phyloP scores from a whole-genome alignment of 2,888 invertebrate species.

The Serrognathus titanus region DNA sequence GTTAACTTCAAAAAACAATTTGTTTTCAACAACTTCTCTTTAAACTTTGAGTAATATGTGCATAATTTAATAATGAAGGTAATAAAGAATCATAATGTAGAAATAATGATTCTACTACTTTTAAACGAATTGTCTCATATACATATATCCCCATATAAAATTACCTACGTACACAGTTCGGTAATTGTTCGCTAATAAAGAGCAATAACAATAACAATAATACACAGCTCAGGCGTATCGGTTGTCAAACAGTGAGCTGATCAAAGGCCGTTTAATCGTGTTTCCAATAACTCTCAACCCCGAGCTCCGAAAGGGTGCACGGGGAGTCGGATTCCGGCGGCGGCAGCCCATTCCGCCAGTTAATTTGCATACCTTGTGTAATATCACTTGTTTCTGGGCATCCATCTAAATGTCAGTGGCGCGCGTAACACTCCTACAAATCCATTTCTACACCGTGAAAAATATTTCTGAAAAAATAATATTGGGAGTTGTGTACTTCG shows the following conservation, averaged over 20 bases:
- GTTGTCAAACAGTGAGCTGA: constrained; percentile 33
- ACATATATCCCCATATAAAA: constrained; percentile 10
- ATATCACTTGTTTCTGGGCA: constrained; percentile 31
- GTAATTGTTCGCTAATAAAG: constrained; percentile 25
- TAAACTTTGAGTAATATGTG: too few relatives aligned
- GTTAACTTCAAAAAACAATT: too few relatives aligned
- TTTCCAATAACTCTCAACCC: constrained; percentile 30
- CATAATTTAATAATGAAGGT: too few relatives aligned
- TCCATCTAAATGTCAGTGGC: constrained; percentile 5
- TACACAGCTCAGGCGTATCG: constrained; percentile 30
- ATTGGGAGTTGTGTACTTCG: too few relatives aligned
- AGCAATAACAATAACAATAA: constrained; percentile 27
- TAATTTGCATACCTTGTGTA: constrained; percentile 38
- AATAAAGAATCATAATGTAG: too few relatives aligned
- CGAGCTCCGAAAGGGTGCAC: constrained; percentile 21
- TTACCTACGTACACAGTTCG: constrained; percentile 8
- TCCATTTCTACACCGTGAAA: too few relatives aligned
- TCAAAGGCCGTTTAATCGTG: constrained; percentile 34
- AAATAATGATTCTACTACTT: not conserved
- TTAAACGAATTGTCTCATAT: constrained; percentile 5
- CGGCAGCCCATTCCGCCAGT: constrained; percentile 31
- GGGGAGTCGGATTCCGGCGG: constrained; percentile 32
- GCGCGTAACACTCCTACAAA: not conserved
- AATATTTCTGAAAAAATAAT: too few relatives aligned
- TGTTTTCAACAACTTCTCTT: too few relatives aligned